Conservation (phyloP, 92 coral and sea anemone species). For the Porites cylindrica region DNA sequence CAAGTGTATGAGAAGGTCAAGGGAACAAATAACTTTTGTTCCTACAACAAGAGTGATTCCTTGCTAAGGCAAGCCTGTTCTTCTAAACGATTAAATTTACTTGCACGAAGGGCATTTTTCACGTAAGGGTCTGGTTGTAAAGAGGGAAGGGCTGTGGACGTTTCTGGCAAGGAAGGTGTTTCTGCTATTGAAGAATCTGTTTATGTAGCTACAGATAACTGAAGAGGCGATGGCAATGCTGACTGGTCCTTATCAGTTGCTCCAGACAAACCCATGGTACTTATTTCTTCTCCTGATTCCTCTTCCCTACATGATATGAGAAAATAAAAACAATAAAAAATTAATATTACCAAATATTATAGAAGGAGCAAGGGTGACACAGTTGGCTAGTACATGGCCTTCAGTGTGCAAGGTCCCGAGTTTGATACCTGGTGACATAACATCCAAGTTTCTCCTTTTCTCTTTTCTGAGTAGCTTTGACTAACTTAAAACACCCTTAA, state of each 20-base stretch:
- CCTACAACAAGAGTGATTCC: slow-evolving; percentile 2
- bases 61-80: neutral
- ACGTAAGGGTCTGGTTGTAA: slow-evolving; percentile 13
- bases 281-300: slow-evolving; percentile 9
- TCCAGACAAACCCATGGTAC: neutral
- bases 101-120: slow-evolving; percentile 4
- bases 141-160: neutral
- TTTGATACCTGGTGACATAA: neutral
- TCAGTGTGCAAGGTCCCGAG: slow-evolving; percentile 2
- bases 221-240: neutral
- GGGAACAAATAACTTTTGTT: slow-evolving; percentile 36
- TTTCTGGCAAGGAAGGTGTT: neutral
- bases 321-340: neutral
- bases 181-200: neutral
- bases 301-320: slow-evolving; percentile 6
- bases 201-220: neutral
- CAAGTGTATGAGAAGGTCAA: slow-evolving; percentile 18
- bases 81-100: neutral
- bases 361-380: neutral
- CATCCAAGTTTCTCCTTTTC: neutral
- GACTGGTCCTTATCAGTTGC: slow-evolving; percentile 1
- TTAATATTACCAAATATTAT: too few relatives aligned
- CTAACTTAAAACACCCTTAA: slow-evolving; percentile 6
- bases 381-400: neutral
- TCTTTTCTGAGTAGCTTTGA: neutral